Conservation (phyloP, 2,888 invertebrate genomes). For the Drosophila yooni region DNA sequence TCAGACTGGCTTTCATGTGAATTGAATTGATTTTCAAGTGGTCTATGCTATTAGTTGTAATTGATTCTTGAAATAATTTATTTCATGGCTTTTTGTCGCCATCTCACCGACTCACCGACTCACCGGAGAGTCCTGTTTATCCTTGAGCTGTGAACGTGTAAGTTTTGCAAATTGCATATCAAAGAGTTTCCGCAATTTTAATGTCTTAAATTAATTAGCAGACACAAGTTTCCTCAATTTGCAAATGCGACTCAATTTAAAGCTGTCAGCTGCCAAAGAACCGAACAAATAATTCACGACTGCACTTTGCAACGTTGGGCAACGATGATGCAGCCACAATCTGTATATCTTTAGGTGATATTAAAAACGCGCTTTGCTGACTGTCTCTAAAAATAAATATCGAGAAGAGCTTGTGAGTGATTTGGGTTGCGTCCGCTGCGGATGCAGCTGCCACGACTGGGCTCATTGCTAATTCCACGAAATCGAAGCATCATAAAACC, state of each 20-base stretch:
- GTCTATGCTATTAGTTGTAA: constrained; percentile 76
- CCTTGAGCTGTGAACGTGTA: constrained; percentile 34
- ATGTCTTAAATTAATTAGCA: constrained; percentile 61
- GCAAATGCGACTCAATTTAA: constrained; percentile 40
- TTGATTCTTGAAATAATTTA: constrained; percentile 78
- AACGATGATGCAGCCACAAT: constrained; percentile 17
- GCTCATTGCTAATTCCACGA: constrained; percentile 82
- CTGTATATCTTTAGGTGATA: constrained; percentile 35
- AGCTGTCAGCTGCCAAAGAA: constrained; percentile 40
- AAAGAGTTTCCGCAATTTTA: constrained; percentile 42
- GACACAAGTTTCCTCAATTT: constrained; percentile 44
- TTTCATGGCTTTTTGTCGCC: constrained; percentile 74
- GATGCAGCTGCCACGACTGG: constrained; percentile 25
- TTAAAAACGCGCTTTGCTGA: constrained; percentile 59
- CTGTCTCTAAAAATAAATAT: constrained; percentile 52
- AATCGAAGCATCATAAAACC: constrained; percentile 82
- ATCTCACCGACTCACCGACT: constrained; percentile 6
- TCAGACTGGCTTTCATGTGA: constrained; percentile 66
- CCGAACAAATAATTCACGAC: constrained; percentile 52
- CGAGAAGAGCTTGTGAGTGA: constrained; percentile 32
- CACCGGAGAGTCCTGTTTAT: constrained; percentile 21
- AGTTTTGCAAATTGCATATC: constrained; percentile 54
- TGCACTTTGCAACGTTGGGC: constrained; percentile 31
- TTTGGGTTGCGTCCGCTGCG: constrained; percentile 16
- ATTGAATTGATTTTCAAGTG: constrained; percentile 76